These are phyloP conservation scores for Paraplagusia blochii DNA, from an alignment of 2,113 vertebrate genomes.

Conservation along the genomic window DNA sequence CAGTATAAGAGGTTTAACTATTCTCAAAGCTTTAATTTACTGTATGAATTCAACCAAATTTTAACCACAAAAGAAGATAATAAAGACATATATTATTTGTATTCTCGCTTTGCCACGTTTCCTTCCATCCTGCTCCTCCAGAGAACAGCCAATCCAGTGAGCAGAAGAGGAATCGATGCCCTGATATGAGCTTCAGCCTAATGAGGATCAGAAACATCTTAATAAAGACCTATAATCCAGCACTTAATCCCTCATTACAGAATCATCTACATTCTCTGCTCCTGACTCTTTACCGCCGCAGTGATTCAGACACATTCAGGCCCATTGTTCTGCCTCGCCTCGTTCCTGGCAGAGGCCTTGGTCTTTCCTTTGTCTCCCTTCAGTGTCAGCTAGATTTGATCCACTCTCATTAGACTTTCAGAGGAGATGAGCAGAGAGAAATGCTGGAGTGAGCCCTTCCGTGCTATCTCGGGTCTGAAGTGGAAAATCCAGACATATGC, in stretches of 20 bases:
- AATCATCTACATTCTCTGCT: slow-evolving; percentile 70
- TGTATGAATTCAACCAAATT: no score
- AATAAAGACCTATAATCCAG: slow-evolving; percentile 77
- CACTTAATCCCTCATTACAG: slow-evolving; percentile 78
- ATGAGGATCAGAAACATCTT: slow-evolving; percentile 80
- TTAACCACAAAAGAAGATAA: no score
- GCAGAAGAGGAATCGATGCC: slow-evolving; percentile 65
- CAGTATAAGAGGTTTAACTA: no score
- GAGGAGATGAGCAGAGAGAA: slow-evolving; percentile 64
- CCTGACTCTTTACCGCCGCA: slow-evolving; percentile 49
- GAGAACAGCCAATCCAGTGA: slow-evolving; percentile 51
- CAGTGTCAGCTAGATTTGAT: slow-evolving; percentile 68
- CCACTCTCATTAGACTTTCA: slow-evolving; percentile 74
- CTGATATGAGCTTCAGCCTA: slow-evolving; percentile 70
- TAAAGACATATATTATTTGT: no score
- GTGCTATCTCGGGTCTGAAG: slow-evolving; percentile 68
- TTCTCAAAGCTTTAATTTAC: background rate
- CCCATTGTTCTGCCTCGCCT: slow-evolving; percentile 65
- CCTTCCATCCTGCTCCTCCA: slow-evolving; percentile 43
- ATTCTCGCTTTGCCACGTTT: slow-evolving; percentile 5
- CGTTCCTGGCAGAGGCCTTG: slow-evolving; percentile 54
- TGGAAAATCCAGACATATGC: slow-evolving; percentile 77
- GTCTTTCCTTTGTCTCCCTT: slow-evolving; percentile 64
- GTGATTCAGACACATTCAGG: slow-evolving; percentile 54
- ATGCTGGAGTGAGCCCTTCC: slow-evolving; percentile 73